These are phyloP conservation scores for Yponomeuta malinellus DNA, from an alignment of 2,888 invertebrate species.

Conservation along the genomic window DNA sequence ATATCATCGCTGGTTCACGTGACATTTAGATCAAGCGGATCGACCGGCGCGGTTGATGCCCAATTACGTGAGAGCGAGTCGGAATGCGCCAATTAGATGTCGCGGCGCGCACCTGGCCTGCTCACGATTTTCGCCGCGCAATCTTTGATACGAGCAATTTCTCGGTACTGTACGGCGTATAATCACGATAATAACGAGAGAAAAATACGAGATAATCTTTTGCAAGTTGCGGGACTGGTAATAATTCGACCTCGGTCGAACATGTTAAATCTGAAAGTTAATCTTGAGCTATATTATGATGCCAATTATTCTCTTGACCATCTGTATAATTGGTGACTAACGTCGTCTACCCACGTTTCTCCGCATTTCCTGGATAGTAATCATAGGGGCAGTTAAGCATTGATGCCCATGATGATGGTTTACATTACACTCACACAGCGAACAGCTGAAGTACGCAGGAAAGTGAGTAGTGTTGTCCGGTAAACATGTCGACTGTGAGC, in stretches of 20 bases:
- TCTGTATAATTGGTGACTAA: background rate
- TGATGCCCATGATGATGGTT: background rate
- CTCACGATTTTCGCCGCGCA: conserved; percentile 55
- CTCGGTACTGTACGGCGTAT: conserved; percentile 9
- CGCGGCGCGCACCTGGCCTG: conserved; percentile 56
- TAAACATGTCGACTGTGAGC: no score
- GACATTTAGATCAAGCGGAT: conserved; percentile 57
- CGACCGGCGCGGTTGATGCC: conserved; percentile 58
- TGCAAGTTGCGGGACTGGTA: background rate
- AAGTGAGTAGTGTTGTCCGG: no score
- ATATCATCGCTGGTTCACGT: conserved; percentile 26
- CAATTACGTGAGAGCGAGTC: conserved; percentile 65
- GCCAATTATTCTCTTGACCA: background rate
- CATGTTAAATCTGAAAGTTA: background rate
- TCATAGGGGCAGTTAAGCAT: background rate
- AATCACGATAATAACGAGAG: conserved; percentile 5
- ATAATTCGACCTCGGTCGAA: background rate
- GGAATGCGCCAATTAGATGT: conserved; percentile 65
- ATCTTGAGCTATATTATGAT: background rate
- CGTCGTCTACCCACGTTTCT: background rate
- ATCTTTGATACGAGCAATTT: conserved; percentile 31
- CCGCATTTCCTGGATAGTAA: background rate
- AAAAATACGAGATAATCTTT: conserved; percentile 1
- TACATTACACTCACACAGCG: background rate
- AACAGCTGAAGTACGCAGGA: no score